Evolutionary conservation across 2,888 invertebrate species (phyloP), one percentile per base, ranked within the genome.

Genomic region (Spodoptera littoralis): DNA sequence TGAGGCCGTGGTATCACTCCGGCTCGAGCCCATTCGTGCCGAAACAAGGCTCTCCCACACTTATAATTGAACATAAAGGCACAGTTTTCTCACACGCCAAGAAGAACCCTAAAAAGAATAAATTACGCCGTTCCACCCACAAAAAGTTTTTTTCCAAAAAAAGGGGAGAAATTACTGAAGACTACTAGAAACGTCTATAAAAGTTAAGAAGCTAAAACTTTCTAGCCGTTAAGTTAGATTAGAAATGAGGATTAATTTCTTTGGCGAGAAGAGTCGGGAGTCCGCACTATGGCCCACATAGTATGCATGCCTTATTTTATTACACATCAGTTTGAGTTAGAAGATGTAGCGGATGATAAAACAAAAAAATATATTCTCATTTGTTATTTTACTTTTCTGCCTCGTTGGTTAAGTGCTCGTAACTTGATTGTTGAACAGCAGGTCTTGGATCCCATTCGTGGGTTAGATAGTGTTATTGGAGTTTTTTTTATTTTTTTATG

Each of bases 271-370:
- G 82, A 79, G 76, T 79, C 70, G 76, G 70, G 67, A 81, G 80
- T 71, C 80, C 67, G 82, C 84, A 85, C 85, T 82, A 85, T 85
- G 83, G 84, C 83, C 76, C 79, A 86, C 85, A 90, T 90, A 84
- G 83, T 86, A 68, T 84, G 84, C 88, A 87, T 92, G 87, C 91
- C 89, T 82, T 74, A 82, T 88, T 89, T 89, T 92, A 92, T 92
- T 92, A 83, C 87, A 80, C 68, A 65, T 36, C 58, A 76, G 73
- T 59, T 6, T 60, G 75, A 85, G 77, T 12, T 18, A 80, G 36
- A 12, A 62, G 78, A 48, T 54, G 22, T 22, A 75, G 80, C 74
- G 73, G 43, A 11, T 6, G 36, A 27, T 13, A 22, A 13, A 43
- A 1, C 36, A 36, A 6, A 9, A 8, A 36, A 36, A 36, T 36